Evolutionary conservation across 1,140 invertebrate species (phyloP).

Genomic region (Temnothorax longispinosus): DNA sequence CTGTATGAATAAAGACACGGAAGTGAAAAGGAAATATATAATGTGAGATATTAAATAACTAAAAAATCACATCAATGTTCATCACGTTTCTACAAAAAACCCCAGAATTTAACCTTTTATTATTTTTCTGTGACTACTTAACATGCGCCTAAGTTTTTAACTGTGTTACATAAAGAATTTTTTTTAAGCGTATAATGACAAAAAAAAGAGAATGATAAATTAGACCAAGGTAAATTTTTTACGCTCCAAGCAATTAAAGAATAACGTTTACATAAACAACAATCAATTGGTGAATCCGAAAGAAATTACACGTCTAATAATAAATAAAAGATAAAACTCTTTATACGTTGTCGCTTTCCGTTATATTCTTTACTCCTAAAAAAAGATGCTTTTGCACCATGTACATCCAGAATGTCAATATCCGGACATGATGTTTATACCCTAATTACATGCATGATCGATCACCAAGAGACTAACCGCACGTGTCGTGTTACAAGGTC

Average conservation of each 20-base stretch:
- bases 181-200: not conserved
- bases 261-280: not conserved
- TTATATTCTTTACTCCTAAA: not conserved
- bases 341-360: not conserved
- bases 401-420: slow-evolving; percentile 25
- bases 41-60: slow-evolving; percentile 30
- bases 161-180: not conserved
- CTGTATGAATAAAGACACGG: not conserved
- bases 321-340: slow-evolving; percentile 4
- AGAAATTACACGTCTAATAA: not conserved
- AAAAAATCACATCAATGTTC: no score
- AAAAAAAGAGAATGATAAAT: not conserved
- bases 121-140: not conserved
- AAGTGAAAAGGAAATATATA: not conserved
- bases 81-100: no score
- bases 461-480: slow-evolving; percentile 8
- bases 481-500: slow-evolving; percentile 24
- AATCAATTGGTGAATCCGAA: not conserved
- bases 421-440: slow-evolving; percentile 15
- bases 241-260: not conserved
- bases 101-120: not conserved
- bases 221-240: not conserved
- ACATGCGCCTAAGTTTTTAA: not conserved
- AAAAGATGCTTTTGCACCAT: not conserved
- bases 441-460: slow-evolving; percentile 41